Conservation (phyloP, 2,113 vertebrate species). For the Hemicordylus capensis region DNA sequence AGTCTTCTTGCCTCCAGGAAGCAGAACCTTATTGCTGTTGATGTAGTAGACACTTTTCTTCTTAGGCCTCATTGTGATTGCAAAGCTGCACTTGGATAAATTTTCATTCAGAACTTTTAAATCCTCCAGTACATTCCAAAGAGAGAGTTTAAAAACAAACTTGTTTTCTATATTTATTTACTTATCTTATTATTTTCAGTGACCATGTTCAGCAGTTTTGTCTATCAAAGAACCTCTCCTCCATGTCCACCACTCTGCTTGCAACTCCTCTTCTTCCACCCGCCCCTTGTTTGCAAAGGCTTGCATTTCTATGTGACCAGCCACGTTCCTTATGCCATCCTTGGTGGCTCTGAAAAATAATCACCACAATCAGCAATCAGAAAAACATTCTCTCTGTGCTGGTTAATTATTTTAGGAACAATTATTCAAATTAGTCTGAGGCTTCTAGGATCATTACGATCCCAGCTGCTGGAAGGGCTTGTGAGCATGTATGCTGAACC, state of each 20-base stretch:
- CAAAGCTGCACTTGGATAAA: not conserved
- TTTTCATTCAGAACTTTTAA: not conserved
- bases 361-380: slow-evolving; percentile 59
- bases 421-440: slow-evolving; percentile 22
- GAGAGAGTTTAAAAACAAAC: not conserved
- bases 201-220: not conserved
- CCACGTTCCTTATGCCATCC: not conserved
- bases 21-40: too few species aligned
- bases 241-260: not conserved
- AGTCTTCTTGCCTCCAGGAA: not conserved
- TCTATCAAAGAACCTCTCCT: not conserved
- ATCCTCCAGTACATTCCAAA: not conserved
- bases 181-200: not conserved
- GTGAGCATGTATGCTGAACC: not conserved
- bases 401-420: slow-evolving; percentile 43
- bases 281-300: slow-evolving; percentile 25
- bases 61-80: not conserved
- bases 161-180: not conserved
- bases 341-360: slow-evolving; percentile 56
- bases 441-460: slow-evolving; percentile 13
- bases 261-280: not conserved
- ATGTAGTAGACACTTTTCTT: too few species aligned
- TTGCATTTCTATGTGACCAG: slow-evolving; percentile 23
- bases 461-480: slow-evolving; percentile 22
- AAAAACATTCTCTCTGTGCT: slow-evolving; percentile 51